A percentile compares a stretch with the other conserved stretches of the same genome.
phyloP scores from a whole-genome alignment of 2,797 vertebrate species.

The Vespertilio murinus region DNA sequence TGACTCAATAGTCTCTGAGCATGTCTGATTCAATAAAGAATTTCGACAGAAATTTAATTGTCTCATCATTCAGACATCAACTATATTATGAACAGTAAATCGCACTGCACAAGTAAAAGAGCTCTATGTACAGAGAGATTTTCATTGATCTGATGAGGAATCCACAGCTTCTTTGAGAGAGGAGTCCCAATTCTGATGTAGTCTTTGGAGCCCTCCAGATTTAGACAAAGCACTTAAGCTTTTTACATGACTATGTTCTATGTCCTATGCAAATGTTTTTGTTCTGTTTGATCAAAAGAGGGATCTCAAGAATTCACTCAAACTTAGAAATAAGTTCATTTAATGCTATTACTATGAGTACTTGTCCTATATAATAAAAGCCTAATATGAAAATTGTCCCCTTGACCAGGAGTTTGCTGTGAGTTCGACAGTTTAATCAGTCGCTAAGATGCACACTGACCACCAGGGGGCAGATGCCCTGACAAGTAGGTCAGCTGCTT shows the following conservation, averaged over 20 bases:
- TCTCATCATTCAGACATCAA: background rate
- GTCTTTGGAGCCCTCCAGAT: background rate
- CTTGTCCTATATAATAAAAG: too few relatives aligned
- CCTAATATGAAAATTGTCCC: too few relatives aligned
- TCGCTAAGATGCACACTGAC: too few relatives aligned
- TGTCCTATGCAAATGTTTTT: background rate
- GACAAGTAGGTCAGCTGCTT: too few relatives aligned
- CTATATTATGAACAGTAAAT: fast-evolving
- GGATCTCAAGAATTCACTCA: background rate
- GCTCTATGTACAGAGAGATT: fast-evolving
- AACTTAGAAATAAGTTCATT: background rate
- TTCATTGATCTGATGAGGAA: background rate
- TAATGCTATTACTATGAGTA: background rate
- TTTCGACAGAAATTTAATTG: background rate
- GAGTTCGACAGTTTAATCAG: too few relatives aligned
- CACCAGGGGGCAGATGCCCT: too few relatives aligned
- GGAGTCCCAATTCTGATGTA: fast-evolving
- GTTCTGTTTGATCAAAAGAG: background rate
- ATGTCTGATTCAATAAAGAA: fast-evolving
- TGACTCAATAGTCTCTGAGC: background rate
- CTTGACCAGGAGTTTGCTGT: too few relatives aligned
- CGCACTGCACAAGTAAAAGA: background rate
- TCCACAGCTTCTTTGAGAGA: background rate
- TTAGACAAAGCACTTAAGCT: background rate
- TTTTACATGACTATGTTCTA: background rate